Evolutionary conservation across 1,140 invertebrate genomes (phyloP).

Genomic region (Harpegnathos saltator): DNA sequence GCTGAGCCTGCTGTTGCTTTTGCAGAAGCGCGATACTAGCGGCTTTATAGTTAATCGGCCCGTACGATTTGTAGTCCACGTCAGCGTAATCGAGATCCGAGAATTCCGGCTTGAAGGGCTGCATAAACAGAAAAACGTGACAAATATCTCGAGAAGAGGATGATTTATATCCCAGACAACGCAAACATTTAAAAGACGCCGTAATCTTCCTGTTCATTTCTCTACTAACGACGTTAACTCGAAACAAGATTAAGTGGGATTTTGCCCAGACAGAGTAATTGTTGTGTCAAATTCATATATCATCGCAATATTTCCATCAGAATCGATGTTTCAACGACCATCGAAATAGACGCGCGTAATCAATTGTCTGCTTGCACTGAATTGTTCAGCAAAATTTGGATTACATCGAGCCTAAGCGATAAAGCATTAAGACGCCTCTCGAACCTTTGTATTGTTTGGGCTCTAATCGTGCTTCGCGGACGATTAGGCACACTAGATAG

Average conservation of each 20-base stretch:
- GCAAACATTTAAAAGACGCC: slow-evolving; percentile 21
- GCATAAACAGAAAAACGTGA: slow-evolving; percentile 71
- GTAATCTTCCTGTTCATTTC: neutral
- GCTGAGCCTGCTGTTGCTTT: slow-evolving; percentile 74
- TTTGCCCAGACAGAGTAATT: neutral
- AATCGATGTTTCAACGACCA: neutral
- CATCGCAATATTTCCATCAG: neutral
- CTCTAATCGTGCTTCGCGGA: slow-evolving; percentile 16
- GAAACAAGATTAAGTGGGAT: neutral
- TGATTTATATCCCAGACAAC: slow-evolving; percentile 5
- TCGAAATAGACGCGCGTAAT: neutral
- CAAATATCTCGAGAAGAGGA: slow-evolving; percentile 50
- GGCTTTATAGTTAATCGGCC: slow-evolving; percentile 95
- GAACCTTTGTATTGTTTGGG: slow-evolving; percentile 27
- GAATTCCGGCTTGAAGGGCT: slow-evolving; percentile 90
- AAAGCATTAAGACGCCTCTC: slow-evolving; percentile 13
- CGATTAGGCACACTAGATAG: slow-evolving; percentile 36
- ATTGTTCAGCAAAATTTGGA: neutral
- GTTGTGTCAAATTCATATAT: neutral
- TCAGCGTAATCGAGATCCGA: slow-evolving; percentile 95
- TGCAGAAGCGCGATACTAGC: slow-evolving; percentile 89
- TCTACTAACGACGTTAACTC: neutral
- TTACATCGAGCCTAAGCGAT: neutral
- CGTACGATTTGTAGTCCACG: slow-evolving; percentile 94
- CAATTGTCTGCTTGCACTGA: neutral